Evolutionary conservation across 2,888 invertebrate species (phyloP).

Genomic region (Microctonus brassicae): DNA sequence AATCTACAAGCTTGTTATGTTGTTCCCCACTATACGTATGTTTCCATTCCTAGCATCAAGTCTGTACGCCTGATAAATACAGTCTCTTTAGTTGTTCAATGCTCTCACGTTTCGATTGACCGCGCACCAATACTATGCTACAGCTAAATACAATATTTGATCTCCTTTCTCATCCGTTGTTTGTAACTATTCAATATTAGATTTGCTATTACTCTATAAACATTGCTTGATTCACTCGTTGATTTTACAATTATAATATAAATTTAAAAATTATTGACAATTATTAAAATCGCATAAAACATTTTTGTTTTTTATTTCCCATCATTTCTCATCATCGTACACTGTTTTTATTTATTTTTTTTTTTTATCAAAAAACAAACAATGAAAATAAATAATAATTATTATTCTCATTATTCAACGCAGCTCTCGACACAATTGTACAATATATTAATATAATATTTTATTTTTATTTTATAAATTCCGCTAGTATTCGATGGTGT

Average conservation of each 20-base stretch:
- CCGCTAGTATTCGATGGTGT: constrained; percentile 24
- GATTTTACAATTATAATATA: background rate
- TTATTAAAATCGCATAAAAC: constrained; percentile 21
- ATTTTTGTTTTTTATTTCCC: constrained; percentile 20
- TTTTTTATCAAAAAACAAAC: constrained; percentile 8
- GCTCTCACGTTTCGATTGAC: constrained; percentile 10
- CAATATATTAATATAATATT: constrained; percentile 8
- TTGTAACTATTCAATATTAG: background rate
- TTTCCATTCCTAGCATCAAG: background rate
- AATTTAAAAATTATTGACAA: background rate
- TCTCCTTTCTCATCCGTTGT: background rate
- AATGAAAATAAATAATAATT: constrained; percentile 31
- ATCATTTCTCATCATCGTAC: constrained; percentile 27
- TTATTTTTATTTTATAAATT: constrained; percentile 2
- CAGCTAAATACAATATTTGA: background rate
- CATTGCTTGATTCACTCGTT: too few relatives aligned
- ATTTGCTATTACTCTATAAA: background rate
- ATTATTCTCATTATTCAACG: constrained; percentile 15
- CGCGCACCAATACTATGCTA: background rate
- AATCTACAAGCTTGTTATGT: constrained; percentile 1
- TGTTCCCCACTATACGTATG: constrained; percentile 3
- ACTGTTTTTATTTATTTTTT: too few relatives aligned
- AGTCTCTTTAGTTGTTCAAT: background rate
- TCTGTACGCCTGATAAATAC: too few relatives aligned
- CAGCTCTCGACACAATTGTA: constrained; percentile 8